Evolutionary conservation across 2,113 vertebrate genomes (phyloP), one percentile per base, ranked within the genome.

Genomic region (Heterotis niloticus): DNA sequence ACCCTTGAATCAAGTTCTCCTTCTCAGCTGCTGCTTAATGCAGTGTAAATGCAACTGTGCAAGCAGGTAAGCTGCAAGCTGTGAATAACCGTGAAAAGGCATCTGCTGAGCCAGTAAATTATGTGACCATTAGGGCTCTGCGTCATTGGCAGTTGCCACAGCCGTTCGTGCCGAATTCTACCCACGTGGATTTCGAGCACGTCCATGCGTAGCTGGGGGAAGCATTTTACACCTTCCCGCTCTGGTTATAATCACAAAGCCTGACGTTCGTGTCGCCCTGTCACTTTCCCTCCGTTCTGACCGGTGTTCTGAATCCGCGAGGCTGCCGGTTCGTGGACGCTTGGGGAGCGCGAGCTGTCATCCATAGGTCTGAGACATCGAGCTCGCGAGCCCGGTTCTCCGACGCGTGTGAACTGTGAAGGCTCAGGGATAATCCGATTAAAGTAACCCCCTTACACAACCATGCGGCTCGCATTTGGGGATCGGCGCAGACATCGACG

Each of bases 361-460:
- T 44, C 34, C 34, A 44, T 44, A 44, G 34, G 34, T 44, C 7
- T 44, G 34, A 44, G 34, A 44, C 34, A 7, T 44, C 34, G 7
- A 2, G 34, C 34, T 44, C 34, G 34, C n/a, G n/a, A n/a, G n/a
- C n/a, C n/a, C n/a, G n/a, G 57, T 59, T 59, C 57, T 59, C 57
- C 11, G 11, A 59, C 57, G 9, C 59, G 20, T 62, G 59, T 20
- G 34, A 44, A 44, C 34, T 44, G 34, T 44, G 59, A 62, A 62
- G 20, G 59, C 59, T 62, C 59, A 17, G 44, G 23, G 70, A 52
- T 56, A 72, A 72, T 72, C 70, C 51, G 51, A 72, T 72, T 72
- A 54, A 51, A n/a, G n/a, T 56, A 56, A 72, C 51, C 34, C 52
- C 24, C 52, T 11, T 56, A 51, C 54, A 56, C 11, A n/a, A 17